phyloP scores from a whole-genome alignment of 2,113 vertebrate genomes.

The Cranoglanis bouderius region DNA sequence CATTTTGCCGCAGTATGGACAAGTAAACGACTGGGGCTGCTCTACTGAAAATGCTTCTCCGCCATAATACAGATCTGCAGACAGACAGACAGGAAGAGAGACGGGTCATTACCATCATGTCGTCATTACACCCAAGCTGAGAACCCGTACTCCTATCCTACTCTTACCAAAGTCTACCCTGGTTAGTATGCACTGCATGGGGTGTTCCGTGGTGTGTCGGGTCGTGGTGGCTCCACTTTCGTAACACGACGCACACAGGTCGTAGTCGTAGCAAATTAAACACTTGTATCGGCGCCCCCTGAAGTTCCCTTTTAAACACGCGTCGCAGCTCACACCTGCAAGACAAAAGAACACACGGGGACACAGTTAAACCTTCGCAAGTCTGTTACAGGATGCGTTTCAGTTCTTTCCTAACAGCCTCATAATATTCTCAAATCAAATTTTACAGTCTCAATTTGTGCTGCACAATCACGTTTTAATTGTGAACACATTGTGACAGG shows the following conservation, averaged over 20 bases:
- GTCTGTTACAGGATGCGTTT: background rate
- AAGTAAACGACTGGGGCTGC: constrained; percentile 97
- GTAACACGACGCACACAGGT: constrained; percentile 98
- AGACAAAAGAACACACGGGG: constrained; percentile 56
- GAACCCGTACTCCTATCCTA: background rate
- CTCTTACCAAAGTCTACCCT: constrained; percentile 98
- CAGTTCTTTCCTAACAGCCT: background rate
- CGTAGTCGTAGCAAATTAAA: constrained; percentile 99
- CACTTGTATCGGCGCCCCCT: constrained; percentile 97
- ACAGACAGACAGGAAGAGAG: background rate
- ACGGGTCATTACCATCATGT: background rate
- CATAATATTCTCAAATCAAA: background rate
- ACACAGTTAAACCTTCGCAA: background rate
- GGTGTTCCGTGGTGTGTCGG: constrained; percentile 97
- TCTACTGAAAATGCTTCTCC: constrained; percentile 98
- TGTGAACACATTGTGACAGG: background rate
- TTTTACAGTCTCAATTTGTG: too few relatives aligned
- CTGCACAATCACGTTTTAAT: background rate
- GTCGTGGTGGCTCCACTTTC: constrained; percentile 98
- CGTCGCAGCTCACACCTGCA: constrained; percentile 99
- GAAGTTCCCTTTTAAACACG: constrained; percentile 99
- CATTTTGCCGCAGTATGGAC: constrained; percentile 99
- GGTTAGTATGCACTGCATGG: constrained; percentile 99
- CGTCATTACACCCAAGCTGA: background rate
- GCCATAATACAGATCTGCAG: constrained; percentile 97